Base-by-base conservation (phyloP, 2,888 invertebrate genomes). In the Aphelenchoides bicaudatus region DNA sequence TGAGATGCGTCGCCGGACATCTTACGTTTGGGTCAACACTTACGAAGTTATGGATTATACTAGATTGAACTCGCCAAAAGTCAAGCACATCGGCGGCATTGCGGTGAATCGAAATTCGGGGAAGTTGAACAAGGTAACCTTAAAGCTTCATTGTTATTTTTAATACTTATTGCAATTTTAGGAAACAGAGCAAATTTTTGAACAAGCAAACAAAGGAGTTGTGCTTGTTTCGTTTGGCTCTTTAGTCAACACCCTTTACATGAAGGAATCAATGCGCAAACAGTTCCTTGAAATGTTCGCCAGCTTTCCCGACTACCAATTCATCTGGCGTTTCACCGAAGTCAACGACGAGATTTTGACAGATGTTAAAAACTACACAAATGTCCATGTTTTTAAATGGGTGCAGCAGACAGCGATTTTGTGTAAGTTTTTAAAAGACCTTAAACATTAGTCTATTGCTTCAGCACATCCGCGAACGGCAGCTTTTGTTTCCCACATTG, bases 211-310 rank as follows among this genome's bases (percentile, higher is more conserved):
- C 16, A 23, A 61, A 28, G 58, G 58, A 5, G 58, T 59, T 4
- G 64, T 70, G n/a, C 58, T 68, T 4, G 58, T 70, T 4, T 68
- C 66, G 5, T 70, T 70, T 39, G 70, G 70, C 16, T 37, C 34
- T 6, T 21, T 62, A 63, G 1, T 58, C 67, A 6, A 66, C 65
- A 21, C 39, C 29, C 3, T n/a, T 21, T 27, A n/a, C 10, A 19
- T 10, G 23, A 28, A 57, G 48, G 54, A 19, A n/a, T 10, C 10
- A 25, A 8, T 43, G 16, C 10, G 43, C 10, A 25, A 6, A 8
- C 8, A 6, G 5, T 37, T 61, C 21, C 38, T 61, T 31, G 50
- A 31, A n/a, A 38, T 51, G 23, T 63, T 61, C 39, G 16, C 39
- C 1, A 29, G 31, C 25, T 63, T 61, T 37, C 62, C 62, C n/a